Percentiles rank a stretch among this genome's conserved stretches.
phyloP scores from a whole-genome alignment of 2,797 vertebrate genomes.

The Psittacula derbiana region DNA sequence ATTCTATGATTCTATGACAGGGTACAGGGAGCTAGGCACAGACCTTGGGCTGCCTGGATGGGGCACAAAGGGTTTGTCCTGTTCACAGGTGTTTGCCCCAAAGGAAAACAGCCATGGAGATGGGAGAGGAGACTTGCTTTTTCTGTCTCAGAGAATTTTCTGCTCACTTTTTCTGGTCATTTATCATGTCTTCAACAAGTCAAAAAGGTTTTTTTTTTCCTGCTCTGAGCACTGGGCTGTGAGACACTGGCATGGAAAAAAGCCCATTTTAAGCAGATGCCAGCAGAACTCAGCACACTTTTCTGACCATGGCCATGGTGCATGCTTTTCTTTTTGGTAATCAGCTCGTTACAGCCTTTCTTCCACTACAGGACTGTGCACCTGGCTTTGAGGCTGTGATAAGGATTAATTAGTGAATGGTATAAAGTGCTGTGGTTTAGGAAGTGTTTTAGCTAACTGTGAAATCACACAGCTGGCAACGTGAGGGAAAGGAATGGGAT shows the following conservation, averaged over 20 bases:
- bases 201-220: not conserved
- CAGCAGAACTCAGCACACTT: not conserved
- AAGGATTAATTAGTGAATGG: not conserved
- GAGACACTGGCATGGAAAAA: not conserved
- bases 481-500: not conserved
- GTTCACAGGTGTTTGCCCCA: rapidly evolving
- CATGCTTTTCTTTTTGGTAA: not conserved
- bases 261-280: not conserved
- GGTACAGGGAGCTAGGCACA: not conserved
- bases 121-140: not conserved
- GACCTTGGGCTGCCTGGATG: not conserved
- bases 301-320: rapidly evolving
- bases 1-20: too few relatives aligned
- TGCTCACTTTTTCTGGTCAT: rapidly evolving
- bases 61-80: not conserved
- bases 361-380: rapidly evolving
- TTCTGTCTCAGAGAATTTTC: not conserved
- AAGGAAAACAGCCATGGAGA: not conserved
- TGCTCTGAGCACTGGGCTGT: not conserved
- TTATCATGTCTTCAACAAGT: not conserved
- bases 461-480: not conserved
- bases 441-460: not conserved
- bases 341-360: not conserved
- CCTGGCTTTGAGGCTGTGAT: not conserved
- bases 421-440: rapidly evolving